Evolutionary conservation across 2,113 vertebrate genomes (phyloP).

Genomic region (rabbit (Oryctolagus cuniculus)): DNA sequence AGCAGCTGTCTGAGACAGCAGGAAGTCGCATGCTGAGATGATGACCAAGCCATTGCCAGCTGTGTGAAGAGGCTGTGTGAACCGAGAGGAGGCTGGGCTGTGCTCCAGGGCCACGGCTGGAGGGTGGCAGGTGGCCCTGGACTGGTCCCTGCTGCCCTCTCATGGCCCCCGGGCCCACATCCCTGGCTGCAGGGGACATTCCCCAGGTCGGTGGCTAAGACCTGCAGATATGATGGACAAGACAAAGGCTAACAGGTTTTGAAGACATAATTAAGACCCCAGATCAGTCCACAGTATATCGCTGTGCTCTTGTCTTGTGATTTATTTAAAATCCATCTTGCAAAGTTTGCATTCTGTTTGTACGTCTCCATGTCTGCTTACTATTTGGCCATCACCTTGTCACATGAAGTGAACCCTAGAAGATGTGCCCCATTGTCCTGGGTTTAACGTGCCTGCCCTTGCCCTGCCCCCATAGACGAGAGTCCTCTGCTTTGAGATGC

Average conservation of each 20-base stretch:
- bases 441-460: neutral
- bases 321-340: neutral
- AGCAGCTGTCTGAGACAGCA: slow-evolving; percentile 59
- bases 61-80: slow-evolving; percentile 50
- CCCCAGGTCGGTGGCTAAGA: neutral
- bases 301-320: neutral
- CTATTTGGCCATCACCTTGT: neutral
- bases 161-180: accelerated
- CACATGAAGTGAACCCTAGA: neutral
- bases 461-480: accelerated
- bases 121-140: neutral
- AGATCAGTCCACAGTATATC: neutral
- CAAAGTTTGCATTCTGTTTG: neutral
- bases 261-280: neutral
- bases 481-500: neutral
- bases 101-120: neutral
- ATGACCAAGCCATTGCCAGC: slow-evolving; percentile 54
- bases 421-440: neutral
- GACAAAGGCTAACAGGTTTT: neutral
- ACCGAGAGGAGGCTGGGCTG: neutral
- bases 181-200: neutral
- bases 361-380: neutral
- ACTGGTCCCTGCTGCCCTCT: neutral
- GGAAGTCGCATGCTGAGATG: slow-evolving; percentile 59
- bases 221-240: neutral